Conservation (phyloP, 2,113 vertebrate genomes). For the Neolamprologus devosi region DNA sequence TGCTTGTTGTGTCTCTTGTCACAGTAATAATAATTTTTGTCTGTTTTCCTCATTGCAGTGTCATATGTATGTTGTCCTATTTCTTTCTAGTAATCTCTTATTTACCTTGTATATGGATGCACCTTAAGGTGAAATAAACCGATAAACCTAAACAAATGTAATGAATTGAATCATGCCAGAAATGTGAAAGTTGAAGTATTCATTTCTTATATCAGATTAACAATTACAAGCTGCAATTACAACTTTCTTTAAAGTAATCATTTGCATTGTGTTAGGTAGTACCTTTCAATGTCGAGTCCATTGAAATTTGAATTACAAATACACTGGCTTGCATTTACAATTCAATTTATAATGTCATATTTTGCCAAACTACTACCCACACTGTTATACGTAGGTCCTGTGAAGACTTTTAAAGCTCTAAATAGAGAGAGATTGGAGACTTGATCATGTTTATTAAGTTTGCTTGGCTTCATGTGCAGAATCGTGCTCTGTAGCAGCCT, state of each 20-base stretch:
- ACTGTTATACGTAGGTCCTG: slow-evolving; percentile 17
- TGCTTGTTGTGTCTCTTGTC: slow-evolving; percentile 12
- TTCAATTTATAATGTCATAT: slow-evolving; percentile 37
- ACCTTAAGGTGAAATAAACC: neutral
- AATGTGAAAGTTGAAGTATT: neutral
- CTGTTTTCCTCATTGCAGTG: neutral
- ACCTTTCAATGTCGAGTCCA: neutral
- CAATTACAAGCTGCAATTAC: neutral
- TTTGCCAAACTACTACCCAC: slow-evolving; percentile 1
- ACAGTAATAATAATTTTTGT: slow-evolving; percentile 6
- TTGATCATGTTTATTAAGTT: slow-evolving; percentile 61
- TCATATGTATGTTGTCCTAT: slow-evolving; percentile 1
- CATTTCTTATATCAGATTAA: neutral
- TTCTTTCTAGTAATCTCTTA: neutral
- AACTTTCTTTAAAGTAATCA: slow-evolving; percentile 1
- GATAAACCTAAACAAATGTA: neutral
- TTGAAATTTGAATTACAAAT: slow-evolving; percentile 40
- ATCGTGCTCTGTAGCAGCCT: slow-evolving; percentile 31
- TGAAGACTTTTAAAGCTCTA: slow-evolving; percentile 41
- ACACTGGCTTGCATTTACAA: slow-evolving; percentile 17
- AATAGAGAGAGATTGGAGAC: slow-evolving; percentile 46
- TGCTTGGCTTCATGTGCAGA: slow-evolving; percentile 42
- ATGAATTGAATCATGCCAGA: neutral
- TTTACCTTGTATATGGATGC: neutral
- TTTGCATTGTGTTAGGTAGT: slow-evolving; percentile 13